Percentiles rank a stretch among this genome's conserved stretches.
Evolutionary conservation across 2,113 vertebrate genomes (phyloP).

Genomic region (Quiscalus mexicanus): DNA sequence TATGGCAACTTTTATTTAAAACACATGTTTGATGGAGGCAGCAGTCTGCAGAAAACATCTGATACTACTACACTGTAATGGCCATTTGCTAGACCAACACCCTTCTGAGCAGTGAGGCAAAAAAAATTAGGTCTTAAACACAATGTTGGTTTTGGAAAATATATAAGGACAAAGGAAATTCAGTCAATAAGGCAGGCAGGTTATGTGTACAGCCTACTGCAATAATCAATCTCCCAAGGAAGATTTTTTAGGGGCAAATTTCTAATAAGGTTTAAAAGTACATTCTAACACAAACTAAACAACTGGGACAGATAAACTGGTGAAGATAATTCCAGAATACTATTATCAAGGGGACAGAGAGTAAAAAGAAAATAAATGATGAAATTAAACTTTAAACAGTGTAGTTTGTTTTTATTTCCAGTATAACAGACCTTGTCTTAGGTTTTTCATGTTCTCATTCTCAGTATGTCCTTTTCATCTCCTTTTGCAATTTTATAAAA

Average conservation of each 20-base stretch:
- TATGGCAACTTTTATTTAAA: constrained; percentile 58
- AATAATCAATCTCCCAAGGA: neutral
- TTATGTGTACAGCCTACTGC: neutral
- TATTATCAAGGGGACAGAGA: neutral
- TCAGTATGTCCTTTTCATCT: neutral
- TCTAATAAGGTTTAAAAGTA: neutral
- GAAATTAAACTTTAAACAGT: neutral
- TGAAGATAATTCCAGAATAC: neutral
- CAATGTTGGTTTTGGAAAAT: neutral
- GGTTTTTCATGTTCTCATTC: neutral
- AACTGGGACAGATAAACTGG: neutral
- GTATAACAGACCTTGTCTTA: neutral
- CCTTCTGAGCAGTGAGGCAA: neutral
- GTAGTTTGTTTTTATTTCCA: neutral
- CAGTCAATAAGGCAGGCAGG: neutral
- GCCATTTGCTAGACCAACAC: neutral
- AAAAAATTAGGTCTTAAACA: constrained; percentile 1
- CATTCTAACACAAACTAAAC: neutral
- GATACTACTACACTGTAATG: neutral
- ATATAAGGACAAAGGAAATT: neutral
- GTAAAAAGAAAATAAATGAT: neutral
- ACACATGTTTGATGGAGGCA: constrained; percentile 43
- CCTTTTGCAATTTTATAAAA: neutral
- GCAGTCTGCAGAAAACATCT: constrained; percentile 28
- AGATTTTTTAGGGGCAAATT: neutral